Evolutionary conservation across 2,888 invertebrate genomes (phyloP).

Genomic region (Epinotia brunnichana): DNA sequence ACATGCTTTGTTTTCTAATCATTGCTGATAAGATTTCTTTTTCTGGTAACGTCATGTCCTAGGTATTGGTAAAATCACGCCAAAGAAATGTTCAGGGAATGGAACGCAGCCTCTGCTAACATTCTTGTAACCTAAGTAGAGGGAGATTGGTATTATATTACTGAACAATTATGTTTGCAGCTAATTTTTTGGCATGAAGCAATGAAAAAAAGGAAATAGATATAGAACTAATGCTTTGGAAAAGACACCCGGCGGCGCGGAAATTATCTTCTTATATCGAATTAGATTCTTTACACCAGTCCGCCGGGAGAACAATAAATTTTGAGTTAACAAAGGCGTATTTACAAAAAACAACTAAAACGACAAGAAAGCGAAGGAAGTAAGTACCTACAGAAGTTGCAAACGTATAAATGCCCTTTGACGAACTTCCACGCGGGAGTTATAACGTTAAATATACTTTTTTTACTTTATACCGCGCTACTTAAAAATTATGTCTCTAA

Average conservation of each 20-base stretch:
- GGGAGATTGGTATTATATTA: constrained; percentile 72
- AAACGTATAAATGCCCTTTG: constrained; percentile 79
- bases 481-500: constrained; percentile 74
- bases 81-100: constrained; percentile 8
- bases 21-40: background rate
- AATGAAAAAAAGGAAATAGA: constrained; percentile 70
- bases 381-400: constrained; percentile 65
- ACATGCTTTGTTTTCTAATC: background rate
- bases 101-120: constrained; percentile 61
- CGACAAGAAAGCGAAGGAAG: constrained; percentile 61
- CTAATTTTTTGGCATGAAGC: constrained; percentile 83
- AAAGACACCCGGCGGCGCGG: constrained; percentile 72
- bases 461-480: constrained; percentile 69
- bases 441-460: constrained; percentile 74
- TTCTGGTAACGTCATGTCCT: constrained; percentile 13
- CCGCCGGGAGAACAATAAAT: constrained; percentile 53
- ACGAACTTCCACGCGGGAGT: constrained; percentile 65
- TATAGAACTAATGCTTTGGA: constrained; percentile 75
- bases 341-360: constrained; percentile 50
- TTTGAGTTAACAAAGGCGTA: constrained; percentile 53
- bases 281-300: constrained; percentile 37
- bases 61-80: constrained; percentile 3
- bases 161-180: constrained; percentile 74
- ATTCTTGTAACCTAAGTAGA: constrained; percentile 74
- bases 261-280: constrained; percentile 27